Conservation (phyloP, 1,140 invertebrate species). For the Macrostomum lignano region DNA sequence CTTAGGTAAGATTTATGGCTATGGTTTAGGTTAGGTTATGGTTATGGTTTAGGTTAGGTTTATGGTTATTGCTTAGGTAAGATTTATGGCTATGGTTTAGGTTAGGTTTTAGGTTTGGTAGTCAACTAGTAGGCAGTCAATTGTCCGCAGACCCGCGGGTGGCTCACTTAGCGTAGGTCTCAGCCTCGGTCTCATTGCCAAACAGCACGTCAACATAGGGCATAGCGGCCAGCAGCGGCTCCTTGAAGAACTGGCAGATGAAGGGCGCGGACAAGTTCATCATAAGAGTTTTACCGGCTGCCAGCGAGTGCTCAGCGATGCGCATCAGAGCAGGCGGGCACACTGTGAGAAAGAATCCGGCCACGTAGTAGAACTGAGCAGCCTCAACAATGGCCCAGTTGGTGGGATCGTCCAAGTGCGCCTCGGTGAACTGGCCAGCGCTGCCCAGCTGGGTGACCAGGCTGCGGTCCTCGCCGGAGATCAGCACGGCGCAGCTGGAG, state of each 20-base stretch:
- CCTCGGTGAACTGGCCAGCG: slow-evolving; percentile 61
- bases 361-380: slow-evolving; percentile 57
- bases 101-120: too few relatives aligned
- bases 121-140: too few relatives aligned
- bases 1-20: too few relatives aligned
- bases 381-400: slow-evolving; percentile 48
- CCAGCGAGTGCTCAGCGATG: slow-evolving; percentile 44
- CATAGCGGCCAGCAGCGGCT: slow-evolving; percentile 46
- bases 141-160: too few relatives aligned
- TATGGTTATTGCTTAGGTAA: too few relatives aligned
- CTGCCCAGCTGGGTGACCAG: slow-evolving; percentile 76
- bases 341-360: slow-evolving; percentile 84
- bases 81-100: too few relatives aligned
- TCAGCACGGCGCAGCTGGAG: slow-evolving; percentile 31
- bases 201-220: slow-evolving; percentile 84
- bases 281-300: slow-evolving; percentile 44
- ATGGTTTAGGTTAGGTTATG: too few relatives aligned
- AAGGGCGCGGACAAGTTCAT: slow-evolving; percentile 93
- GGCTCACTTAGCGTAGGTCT: slow-evolving; percentile 51
- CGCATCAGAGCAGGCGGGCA: slow-evolving; percentile 53
- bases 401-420: slow-evolving; percentile 45
- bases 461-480: slow-evolving; percentile 38
- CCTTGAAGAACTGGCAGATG: slow-evolving; percentile 58
- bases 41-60: too few relatives aligned
- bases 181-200: slow-evolving; percentile 71